Evolutionary conservation across 2,113 vertebrate species (phyloP).

Genomic region (Perognathus longimembris): DNA sequence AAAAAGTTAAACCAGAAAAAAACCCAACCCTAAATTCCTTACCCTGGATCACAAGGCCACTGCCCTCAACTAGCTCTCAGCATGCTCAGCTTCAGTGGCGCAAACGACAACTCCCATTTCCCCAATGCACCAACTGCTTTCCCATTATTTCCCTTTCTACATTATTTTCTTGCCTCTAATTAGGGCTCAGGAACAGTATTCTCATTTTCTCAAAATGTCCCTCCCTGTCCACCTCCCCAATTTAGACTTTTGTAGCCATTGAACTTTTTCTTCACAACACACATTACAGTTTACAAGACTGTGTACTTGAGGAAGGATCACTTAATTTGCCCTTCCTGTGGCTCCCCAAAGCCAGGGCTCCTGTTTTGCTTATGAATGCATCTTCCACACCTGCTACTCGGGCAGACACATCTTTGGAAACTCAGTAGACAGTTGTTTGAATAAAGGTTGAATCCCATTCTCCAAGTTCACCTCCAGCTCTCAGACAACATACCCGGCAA

Average conservation of each 20-base stretch:
- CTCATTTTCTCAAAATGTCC: not conserved
- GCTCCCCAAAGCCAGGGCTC: not conserved
- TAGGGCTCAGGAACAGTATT: not conserved
- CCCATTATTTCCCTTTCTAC: not conserved
- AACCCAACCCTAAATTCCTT: not conserved
- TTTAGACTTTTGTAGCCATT: not conserved
- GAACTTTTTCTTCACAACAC: not conserved
- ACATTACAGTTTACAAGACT: not conserved
- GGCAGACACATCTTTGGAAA: not conserved
- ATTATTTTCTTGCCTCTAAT: not conserved
- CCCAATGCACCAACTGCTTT: not conserved
- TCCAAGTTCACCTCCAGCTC: not conserved
- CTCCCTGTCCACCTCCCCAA: not conserved
- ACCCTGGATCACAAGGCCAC: not conserved
- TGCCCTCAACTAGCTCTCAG: not conserved
- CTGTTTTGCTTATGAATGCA: not conserved
- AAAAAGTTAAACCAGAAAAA: conserved; percentile 10
- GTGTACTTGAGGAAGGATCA: not conserved
- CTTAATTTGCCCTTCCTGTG: not conserved
- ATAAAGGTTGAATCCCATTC: not conserved
- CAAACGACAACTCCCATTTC: not conserved
- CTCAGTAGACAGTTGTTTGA: not conserved
- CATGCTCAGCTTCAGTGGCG: not conserved
- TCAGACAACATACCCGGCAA: not conserved
- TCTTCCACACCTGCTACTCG: not conserved